Conservation (phyloP, 2,113 vertebrate species). For the Passer domesticus region DNA sequence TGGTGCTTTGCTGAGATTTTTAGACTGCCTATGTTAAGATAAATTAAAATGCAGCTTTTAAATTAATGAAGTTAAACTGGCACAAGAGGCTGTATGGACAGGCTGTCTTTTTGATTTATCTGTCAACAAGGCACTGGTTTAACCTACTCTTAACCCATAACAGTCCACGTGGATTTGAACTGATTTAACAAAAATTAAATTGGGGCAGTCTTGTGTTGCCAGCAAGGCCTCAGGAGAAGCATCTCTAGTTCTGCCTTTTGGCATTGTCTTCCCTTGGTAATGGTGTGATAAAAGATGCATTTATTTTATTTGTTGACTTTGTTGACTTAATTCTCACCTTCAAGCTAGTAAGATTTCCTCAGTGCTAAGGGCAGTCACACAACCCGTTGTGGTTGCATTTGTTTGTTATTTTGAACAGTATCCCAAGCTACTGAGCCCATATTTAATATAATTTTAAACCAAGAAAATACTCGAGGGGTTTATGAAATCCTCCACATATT, state of each 20-base stretch:
- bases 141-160: conserved; percentile 57
- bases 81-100: neutral
- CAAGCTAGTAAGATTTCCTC: conserved; percentile 28
- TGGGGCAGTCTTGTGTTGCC: conserved; percentile 37
- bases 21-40: neutral
- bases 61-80: conserved; percentile 20
- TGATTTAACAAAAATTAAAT: conserved; percentile 62
- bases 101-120: conserved; percentile 61
- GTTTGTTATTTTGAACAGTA: conserved; percentile 31
- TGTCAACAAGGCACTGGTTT: conserved; percentile 40
- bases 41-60: conserved; percentile 13
- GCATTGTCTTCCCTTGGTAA: conserved; percentile 55
- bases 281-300: conserved; percentile 50
- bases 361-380: neutral
- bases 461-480: neutral
- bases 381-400: neutral
- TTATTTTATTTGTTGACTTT: conserved; percentile 63
- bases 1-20: conserved; percentile 1
- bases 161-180: conserved; percentile 16
- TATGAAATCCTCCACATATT: neutral
- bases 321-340: conserved; percentile 59
- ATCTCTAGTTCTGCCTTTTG: conserved; percentile 57
- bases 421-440: neutral
- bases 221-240: conserved; percentile 49
- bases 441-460: conserved; percentile 8